Conservation (phyloP, 1,140 invertebrate genomes). For the Micrasema longulum region DNA sequence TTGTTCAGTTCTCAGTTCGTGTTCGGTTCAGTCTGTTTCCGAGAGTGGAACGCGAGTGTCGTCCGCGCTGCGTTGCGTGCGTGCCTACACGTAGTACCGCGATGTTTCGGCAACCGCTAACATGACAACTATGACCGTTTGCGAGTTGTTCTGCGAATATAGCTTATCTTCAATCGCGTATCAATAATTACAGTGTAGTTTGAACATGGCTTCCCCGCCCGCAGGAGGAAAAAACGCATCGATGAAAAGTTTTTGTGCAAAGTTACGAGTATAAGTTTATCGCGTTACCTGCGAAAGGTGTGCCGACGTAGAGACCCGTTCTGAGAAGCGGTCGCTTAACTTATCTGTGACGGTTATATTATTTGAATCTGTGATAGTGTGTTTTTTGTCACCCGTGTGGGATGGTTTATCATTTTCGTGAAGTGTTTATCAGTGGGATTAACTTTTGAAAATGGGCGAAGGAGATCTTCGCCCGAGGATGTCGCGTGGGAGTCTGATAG, state of each 20-base stretch:
- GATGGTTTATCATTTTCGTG: constrained; percentile 27
- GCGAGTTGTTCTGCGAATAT: constrained; percentile 16
- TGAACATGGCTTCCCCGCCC: constrained; percentile 15
- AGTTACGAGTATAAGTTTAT: constrained; percentile 41
- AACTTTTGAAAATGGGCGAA: constrained; percentile 27
- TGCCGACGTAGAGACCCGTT: constrained; percentile 34
- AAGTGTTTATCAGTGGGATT: constrained; percentile 38
- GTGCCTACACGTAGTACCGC: constrained; percentile 21
- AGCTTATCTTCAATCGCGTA: not conserved
- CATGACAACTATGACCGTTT: constrained; percentile 23
- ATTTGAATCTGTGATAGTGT: constrained; percentile 45
- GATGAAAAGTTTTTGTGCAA: constrained; percentile 41
- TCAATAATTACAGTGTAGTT: constrained; percentile 13
- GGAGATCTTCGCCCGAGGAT: constrained; percentile 1
- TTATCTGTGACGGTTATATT: constrained; percentile 41
- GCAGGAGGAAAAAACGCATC: constrained; percentile 28
- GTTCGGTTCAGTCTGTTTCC: constrained; percentile 32
- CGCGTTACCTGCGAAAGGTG: constrained; percentile 37
- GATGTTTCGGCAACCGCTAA: constrained; percentile 36
- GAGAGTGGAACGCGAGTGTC: constrained; percentile 11
- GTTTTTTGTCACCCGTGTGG: constrained; percentile 26
- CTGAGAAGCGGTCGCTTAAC: constrained; percentile 28
- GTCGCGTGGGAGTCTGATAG: constrained; percentile 9
- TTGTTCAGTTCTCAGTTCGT: too few species aligned
- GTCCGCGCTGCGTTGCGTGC: constrained; percentile 6